These are phyloP conservation scores for Taenaris catops DNA, from an alignment of 2,888 invertebrate species.

Conservation along the genomic window DNA sequence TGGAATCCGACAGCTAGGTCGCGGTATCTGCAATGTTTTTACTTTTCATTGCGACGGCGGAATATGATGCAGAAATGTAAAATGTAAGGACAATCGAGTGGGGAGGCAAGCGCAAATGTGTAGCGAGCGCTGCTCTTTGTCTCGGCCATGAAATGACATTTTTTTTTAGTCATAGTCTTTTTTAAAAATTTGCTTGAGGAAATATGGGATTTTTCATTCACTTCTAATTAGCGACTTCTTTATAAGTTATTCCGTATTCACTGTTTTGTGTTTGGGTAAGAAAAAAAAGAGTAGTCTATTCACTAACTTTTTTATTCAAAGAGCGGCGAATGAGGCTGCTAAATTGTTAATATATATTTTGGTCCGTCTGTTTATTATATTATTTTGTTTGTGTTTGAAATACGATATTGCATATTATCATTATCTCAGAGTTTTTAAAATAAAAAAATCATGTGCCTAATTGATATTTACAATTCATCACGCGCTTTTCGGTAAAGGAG, in stretches of 20 bases:
- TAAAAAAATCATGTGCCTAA: too few species aligned
- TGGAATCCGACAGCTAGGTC: slow-evolving; percentile 11
- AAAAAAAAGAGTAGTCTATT: neutral
- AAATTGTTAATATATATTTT: too few species aligned
- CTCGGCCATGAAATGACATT: slow-evolving; percentile 40
- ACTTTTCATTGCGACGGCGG: slow-evolving; percentile 68
- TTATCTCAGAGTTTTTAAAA: too few species aligned
- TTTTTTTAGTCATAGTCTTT: slow-evolving; percentile 37
- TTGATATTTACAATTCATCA: too few species aligned
- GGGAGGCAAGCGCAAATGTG: slow-evolving; percentile 54
- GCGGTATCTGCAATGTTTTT: slow-evolving; percentile 59
- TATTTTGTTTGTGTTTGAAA: neutral
- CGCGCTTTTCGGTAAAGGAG: too few species aligned
- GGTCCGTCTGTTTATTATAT: too few species aligned
- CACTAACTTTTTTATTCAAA: neutral
- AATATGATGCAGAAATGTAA: slow-evolving; percentile 77
- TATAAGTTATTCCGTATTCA: slow-evolving; percentile 7
- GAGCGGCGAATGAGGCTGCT: too few species aligned
- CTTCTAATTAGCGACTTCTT: slow-evolving; percentile 18
- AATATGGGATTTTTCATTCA: slow-evolving; percentile 22
- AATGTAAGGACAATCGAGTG: slow-evolving; percentile 73
- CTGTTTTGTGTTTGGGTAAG: slow-evolving; percentile 1
- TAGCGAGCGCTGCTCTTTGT: slow-evolving; percentile 49
- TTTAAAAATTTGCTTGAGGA: slow-evolving; percentile 38
- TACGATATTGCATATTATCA: too few species aligned